phyloP scores from a whole-genome alignment of 2,797 vertebrate species.

The Onychomys arenicola region DNA sequence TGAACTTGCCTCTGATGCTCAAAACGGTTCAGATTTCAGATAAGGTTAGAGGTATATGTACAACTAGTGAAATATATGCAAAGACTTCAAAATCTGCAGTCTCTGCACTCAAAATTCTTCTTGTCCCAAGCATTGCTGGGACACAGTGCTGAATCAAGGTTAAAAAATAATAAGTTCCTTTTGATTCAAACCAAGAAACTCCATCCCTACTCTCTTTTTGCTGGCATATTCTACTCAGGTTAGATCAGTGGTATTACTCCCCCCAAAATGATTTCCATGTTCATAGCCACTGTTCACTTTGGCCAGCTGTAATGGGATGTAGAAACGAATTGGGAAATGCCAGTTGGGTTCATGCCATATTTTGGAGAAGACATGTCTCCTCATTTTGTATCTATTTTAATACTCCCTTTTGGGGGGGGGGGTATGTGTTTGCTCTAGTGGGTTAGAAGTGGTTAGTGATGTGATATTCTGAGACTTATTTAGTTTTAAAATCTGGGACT shows the following conservation, averaged over 20 bases:
- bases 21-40: neutral
- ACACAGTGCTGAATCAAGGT: neutral
- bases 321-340: neutral
- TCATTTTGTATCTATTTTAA: neutral
- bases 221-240: neutral
- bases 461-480: slow-evolving; percentile 63
- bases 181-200: neutral
- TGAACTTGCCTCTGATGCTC: neutral
- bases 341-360: fast-evolving
- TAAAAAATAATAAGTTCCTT: neutral
- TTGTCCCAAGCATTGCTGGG: neutral
- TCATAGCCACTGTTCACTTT: neutral
- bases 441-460: neutral
- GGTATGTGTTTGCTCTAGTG: neutral
- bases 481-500: slow-evolving; percentile 65
- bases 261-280: neutral
- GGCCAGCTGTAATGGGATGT: neutral
- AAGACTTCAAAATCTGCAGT: neutral
- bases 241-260: neutral
- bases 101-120: neutral
- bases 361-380: neutral
- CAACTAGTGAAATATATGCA: neutral
- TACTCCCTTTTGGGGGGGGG: neutral
- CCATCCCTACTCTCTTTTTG: neutral
- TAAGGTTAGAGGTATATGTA: neutral